Base-by-base conservation (phyloP, 2,888 invertebrate genomes). In the Spodoptera littoralis region DNA sequence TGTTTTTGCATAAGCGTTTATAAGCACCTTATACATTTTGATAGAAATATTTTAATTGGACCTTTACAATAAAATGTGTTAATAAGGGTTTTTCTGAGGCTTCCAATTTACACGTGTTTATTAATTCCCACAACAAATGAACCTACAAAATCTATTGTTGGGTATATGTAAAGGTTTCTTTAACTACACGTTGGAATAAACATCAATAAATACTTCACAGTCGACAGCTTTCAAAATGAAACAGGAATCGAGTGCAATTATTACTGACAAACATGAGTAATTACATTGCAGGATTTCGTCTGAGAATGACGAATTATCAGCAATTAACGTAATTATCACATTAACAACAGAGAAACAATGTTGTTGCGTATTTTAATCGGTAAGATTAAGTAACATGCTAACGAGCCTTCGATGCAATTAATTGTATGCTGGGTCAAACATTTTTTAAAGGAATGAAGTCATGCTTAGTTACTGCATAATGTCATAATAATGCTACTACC, bases 1-100 rank as follows among this genome's bases (percentile, higher is more conserved):
- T 83, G 80, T 92, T 89, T 93, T 92, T 87, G 83, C 84, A 79
- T 82, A 70, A 70, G 63, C 67, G 75, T 84, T 79, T 73, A 76
- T 56, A 54, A 63, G 62, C 70, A 76, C 79, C 79, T 80, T 61
- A 60, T 70, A 62, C 76, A 84, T 83, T 83, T 81, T 77, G 60
- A 70, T 61, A 36, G 36, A 9, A 9, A 8, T 60, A 43, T 61
- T 72, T 75, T 63, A 60, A 62, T 50, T 62, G 51, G 51, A 53
- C 58, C 67, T 68, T 67, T 30, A 69, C 61, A 51, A 3, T 22
- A 54, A 60, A 58, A 18, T 51, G 24, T 30, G 49, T 76, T 52
- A 70, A 60, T 61, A 70, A 64, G 60, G 53, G 57, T 82, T 84
- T 84, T 83, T 84, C 77, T 78, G 80, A 84, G 82, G 84, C 84